Conservation (phyloP, 2,888 invertebrate species). For the Balanococcus diminutus region DNA sequence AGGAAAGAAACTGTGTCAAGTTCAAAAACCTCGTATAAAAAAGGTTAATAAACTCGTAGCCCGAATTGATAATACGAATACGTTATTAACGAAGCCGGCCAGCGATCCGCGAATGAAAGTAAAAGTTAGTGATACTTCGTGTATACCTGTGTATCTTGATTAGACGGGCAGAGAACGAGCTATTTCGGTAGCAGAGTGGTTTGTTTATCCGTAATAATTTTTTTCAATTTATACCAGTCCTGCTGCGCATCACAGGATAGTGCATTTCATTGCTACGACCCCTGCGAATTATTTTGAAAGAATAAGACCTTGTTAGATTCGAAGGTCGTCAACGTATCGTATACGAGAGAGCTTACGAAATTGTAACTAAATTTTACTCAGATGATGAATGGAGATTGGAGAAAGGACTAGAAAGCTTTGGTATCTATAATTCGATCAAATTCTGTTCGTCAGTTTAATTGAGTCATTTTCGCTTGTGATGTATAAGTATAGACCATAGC, state of each 20-base stretch:
- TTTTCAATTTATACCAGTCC: not conserved
- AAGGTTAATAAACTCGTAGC: not conserved
- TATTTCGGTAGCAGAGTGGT: not conserved
- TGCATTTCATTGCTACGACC: conserved; percentile 39
- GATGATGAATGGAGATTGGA: not conserved
- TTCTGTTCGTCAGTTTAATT: conserved; percentile 1
- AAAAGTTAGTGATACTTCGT: conserved; percentile 16
- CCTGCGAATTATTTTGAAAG: conserved; percentile 36
- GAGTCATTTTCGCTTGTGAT: not conserved
- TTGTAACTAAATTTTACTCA: conserved; percentile 26
- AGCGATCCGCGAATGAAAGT: conserved; percentile 32
- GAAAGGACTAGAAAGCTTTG: not conserved
- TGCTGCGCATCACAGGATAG: conserved; percentile 12
- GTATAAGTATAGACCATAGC: not conserved
- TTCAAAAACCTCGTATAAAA: conserved; percentile 20
- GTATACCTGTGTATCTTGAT: not conserved
- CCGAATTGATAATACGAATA: conserved; percentile 8
- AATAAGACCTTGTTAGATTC: not conserved
- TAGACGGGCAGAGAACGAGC: not conserved
- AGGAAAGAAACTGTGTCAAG: conserved; percentile 25
- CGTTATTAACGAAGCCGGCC: conserved; percentile 4
- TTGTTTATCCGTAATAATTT: conserved; percentile 6
- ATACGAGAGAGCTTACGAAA: not conserved
- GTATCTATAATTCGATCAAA: conserved; percentile 15
- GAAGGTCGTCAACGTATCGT: not conserved